Evolutionary conservation across 1,140 invertebrate genomes (phyloP), one percentile per base, ranked within the genome.

Genomic region (Aphaenogaster ashmeadi): DNA sequence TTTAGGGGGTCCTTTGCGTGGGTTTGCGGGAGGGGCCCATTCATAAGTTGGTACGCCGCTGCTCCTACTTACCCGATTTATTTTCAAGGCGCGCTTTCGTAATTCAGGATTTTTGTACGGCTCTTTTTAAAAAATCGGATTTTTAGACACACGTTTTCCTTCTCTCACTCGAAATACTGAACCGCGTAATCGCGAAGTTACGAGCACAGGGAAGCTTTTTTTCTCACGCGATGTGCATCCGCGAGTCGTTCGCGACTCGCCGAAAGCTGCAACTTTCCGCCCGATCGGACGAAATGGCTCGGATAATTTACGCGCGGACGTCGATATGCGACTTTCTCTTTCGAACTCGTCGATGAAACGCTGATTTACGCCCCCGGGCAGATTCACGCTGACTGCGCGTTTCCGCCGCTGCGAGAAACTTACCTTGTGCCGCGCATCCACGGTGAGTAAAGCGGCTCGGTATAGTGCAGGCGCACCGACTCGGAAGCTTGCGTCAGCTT

Each of bases 401-500:
- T 47, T 67, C 47, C 3, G 33, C 33, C 36, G 79, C 9, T 56
- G 5, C 38, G 44, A 56, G 60, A 60, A 77, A 86, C 89, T 90
- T 56, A 87, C 88, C 84, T 87, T 78, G 69, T 54, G 88, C 86
- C 50, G 69, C 44, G 58, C 52, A 41, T 58, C 60, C 18, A 44
- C 21, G 36, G 4, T 50, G 66, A 33, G 38, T n/a, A 47, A 78
- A 80, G 50, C 41, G 41, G n/a, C 33, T 60, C 58, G 41, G 56
- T 38, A 67, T 58, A 47, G 81, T 72, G 81, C 47, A 79, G 8
- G 50, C 52, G 56, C 60, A 64, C 74, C 9, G 71, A 88, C 79
- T 89, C 60, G 88, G 58, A 80, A 87, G 84, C 50, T 60, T 87
- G 71, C 84, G 84, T 90, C 89, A 90, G 89, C 89, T 87, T 77